Evolutionary conservation across 2,888 invertebrate species (phyloP).

Genomic region (Drosophila antonietae): DNA sequence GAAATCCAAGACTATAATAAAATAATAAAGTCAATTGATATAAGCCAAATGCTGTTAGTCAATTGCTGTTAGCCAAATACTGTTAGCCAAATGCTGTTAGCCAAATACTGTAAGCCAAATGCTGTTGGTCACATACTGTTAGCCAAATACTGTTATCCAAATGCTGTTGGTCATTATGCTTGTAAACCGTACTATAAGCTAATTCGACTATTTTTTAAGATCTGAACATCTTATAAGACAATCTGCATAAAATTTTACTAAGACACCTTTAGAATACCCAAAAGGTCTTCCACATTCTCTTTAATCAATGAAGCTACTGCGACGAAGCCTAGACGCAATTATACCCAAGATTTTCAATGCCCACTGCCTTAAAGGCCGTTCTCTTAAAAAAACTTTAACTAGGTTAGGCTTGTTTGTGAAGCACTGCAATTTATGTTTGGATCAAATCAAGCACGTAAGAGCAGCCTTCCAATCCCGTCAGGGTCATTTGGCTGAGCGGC

Average conservation of each 20-base stretch:
- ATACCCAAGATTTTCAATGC: not conserved
- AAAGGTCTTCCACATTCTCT: not conserved
- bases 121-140: too few species aligned
- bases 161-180: too few species aligned
- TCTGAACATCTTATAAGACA: not conserved
- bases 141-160: too few species aligned
- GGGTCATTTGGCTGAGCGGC: conserved; percentile 4
- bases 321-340: not conserved
- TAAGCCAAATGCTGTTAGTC: too few species aligned
- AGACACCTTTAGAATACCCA: not conserved
- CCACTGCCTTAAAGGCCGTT: not conserved
- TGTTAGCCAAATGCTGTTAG: too few species aligned
- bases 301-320: not conserved
- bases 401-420: not conserved
- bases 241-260: not conserved
- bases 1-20: too few species aligned
- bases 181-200: too few species aligned
- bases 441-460: conserved; percentile 7
- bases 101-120: too few species aligned
- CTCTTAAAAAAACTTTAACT: not conserved
- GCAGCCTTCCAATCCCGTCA: conserved; percentile 14
- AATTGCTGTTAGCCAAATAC: too few species aligned
- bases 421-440: conserved; percentile 3
- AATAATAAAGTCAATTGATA: too few species aligned
- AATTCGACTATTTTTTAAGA: not conserved